Base-by-base conservation (phyloP, 2,888 invertebrate genomes). In the Ennomos fuscantarius region DNA sequence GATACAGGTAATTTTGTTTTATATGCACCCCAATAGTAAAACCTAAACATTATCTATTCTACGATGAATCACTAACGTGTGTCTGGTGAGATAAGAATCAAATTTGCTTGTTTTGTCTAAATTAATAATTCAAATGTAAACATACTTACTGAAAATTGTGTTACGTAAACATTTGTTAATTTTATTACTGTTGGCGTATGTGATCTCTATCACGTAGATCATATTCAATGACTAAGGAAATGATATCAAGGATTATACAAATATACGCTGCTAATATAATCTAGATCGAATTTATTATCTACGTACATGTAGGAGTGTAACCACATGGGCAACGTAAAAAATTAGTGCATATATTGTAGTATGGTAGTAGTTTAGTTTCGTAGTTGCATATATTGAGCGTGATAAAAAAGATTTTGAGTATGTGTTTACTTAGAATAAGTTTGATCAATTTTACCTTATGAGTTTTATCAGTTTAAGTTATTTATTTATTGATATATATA, bases 201-300 rank as follows among this genome's bases (percentile, higher is more conserved):
- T 86, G 86, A 77, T 74, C 67, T 69, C 58, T 64, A 83, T 85
- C 86, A 87, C 86, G 86, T 87, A 82, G 49, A 72, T 75, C 74
- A 73, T 58, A 67, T 66, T 58, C 55, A 65, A 66, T 72, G 72
- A 76, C 70, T 69, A 69, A 63, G 67, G 63, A 70, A 76, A 72
- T 68, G 72, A 73, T 76, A 75, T 53, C 64, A 12, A 66, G 71
- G 74, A 76, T 74, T 68, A 70, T 62, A 62, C n/a, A 12, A 34
- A 8, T 37, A 12, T 42, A 56, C 24, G 24, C 24, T 6, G 6
- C 24, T 57, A 48, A 40, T 51, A 53, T 24, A 24, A 24, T 50
- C 48, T 40, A 58, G 32, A 11, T 42, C 9, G 32, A 56, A 47
- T 47, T 34, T 36, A 57, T 40, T n/a, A 58, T 24, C 24, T 24